Evolutionary conservation across 2,888 invertebrate genomes (phyloP), one percentile per base, ranked within the genome.

Genomic region (Monoplex corrugatus): DNA sequence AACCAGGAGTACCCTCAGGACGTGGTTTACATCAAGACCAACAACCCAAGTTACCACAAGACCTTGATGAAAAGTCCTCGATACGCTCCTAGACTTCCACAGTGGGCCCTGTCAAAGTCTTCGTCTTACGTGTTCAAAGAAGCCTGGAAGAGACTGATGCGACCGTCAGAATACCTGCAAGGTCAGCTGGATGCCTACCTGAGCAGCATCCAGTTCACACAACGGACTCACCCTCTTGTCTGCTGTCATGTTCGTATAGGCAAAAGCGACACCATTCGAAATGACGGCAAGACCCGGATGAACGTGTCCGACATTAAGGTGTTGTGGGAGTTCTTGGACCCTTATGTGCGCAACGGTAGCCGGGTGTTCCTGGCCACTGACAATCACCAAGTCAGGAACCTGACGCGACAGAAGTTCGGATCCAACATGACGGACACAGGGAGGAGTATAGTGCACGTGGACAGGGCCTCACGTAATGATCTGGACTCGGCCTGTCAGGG

Each of bases 101-200:
- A 6, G 28, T 28, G n/a, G 28, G 28, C 28, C 68, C 68, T 8
- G 28, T 68, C 28, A n/a, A 28, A 19, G 28, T n/a, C 19, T 23
- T 28, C n/a, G 68, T n/a, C 68, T n/a, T 13, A 8, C 16, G n/a
- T 91, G n/a, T 89, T 89, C 75, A 72, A 75, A 1, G 63, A 82
- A 19, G 90, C 89, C 2, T 90, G 90, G 91, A 75, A 88, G 28
- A 43, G 83, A 32, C 86, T 91, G 57, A 90, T 91, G 89, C 88
- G 85, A 8, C 89, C 89, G n/a, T 89, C 88, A 16, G 38, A 57
- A 5, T 68, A 78, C 19, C 19, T 91, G 32, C 89, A 91, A n/a
- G 44, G 50, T 0, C 80, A 82, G 1, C 75, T 91, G 0, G 85
- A 91, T 43, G 57, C 68, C 2, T 86, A 90, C 63, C 89, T 90